Percentiles rank a stretch among this genome's conserved stretches.
Evolutionary conservation across 2,888 invertebrate genomes (phyloP).

Genomic region (Andrena praecox): DNA sequence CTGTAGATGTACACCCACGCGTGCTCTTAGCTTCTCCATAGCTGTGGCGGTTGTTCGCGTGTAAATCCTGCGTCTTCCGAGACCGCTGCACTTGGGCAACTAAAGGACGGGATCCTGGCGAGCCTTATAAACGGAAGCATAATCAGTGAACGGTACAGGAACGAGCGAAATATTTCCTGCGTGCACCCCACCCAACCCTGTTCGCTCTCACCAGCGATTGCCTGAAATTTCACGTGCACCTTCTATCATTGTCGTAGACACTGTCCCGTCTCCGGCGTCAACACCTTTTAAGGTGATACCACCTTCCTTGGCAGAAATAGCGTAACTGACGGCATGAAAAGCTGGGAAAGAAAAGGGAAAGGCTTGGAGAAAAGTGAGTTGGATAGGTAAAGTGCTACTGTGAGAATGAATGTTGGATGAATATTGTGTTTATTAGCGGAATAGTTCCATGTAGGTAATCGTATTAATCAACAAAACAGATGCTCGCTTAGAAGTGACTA

Average conservation of each 20-base stretch:
- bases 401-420: no score
- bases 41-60: background rate
- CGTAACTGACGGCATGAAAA: background rate
- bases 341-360: no score
- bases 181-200: conserved; percentile 56
- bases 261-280: background rate
- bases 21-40: conserved; percentile 54
- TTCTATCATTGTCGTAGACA: conserved; percentile 54
- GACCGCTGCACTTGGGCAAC: conserved; percentile 59
- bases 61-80: conserved; percentile 23
- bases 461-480: no score
- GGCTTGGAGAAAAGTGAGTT: no score
- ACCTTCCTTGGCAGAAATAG: background rate
- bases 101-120: conserved; percentile 67
- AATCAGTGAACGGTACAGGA: conserved; percentile 74
- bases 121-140: conserved; percentile 80
- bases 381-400: no score
- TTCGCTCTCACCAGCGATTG: conserved; percentile 62
- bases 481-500: no score
- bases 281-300: background rate
- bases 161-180: conserved; percentile 60
- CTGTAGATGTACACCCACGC: conserved; percentile 57
- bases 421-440: no score
- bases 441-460: no score
- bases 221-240: conserved; percentile 48